Percentiles rank a stretch among this genome's conserved stretches.
phyloP scores from a whole-genome alignment of 2,113 vertebrate species.

The Campylomormyrus numenius region DNA sequence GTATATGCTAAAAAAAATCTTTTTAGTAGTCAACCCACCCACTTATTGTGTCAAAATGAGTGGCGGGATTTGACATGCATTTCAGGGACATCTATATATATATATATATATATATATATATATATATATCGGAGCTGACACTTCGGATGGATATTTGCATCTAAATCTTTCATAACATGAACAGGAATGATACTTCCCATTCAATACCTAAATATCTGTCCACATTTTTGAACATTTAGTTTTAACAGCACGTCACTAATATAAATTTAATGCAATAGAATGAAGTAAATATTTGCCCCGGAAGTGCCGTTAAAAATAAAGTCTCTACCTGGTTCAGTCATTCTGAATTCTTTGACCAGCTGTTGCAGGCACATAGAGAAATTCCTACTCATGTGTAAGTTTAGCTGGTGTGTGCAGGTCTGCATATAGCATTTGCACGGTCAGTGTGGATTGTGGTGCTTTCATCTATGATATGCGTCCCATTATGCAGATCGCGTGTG shows the following conservation, averaged over 20 bases:
- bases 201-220: neutral
- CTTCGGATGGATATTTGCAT: neutral
- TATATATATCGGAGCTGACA: neutral
- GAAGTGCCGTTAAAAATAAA: neutral
- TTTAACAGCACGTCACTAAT: neutral
- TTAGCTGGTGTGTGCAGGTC: neutral
- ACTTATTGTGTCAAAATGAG: neutral
- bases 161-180: neutral
- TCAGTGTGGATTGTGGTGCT: conserved; percentile 19
- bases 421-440: neutral
- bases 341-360: conserved; percentile 13
- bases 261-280: neutral
- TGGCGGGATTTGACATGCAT: neutral
- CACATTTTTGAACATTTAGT: neutral
- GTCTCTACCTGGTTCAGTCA: neutral
- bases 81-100: neutral
- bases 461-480: neutral
- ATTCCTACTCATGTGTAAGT: neutral
- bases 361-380: conserved; percentile 39
- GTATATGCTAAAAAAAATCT: neutral
- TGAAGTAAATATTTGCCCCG: neutral
- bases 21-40: neutral
- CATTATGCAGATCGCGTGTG: neutral
- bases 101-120: too few species aligned
- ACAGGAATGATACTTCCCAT: neutral